Percentiles rank a stretch among this genome's conserved stretches.
Evolutionary conservation across 2,113 vertebrate species (phyloP).

Genomic region (Puntigrus tetrazona): DNA sequence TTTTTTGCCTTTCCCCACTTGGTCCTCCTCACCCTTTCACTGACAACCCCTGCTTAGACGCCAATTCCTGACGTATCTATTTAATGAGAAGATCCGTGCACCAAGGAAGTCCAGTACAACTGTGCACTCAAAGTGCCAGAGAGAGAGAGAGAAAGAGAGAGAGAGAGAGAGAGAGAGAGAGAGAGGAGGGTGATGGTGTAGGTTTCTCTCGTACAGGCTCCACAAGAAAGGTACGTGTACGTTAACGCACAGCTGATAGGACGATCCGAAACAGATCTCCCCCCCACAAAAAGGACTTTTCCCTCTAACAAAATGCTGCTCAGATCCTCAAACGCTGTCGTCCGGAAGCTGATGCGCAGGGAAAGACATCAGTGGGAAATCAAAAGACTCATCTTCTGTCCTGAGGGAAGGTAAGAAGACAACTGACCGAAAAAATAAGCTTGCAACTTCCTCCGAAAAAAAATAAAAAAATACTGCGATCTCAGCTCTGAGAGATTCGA

Average conservation of each 20-base stretch:
- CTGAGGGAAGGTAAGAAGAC: slow-evolving; percentile 11
- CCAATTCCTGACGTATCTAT: slow-evolving; percentile 81
- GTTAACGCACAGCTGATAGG: slow-evolving; percentile 31
- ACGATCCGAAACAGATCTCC: slow-evolving; percentile 6
- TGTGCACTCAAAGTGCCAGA: slow-evolving; percentile 59
- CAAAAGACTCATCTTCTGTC: slow-evolving; percentile 11
- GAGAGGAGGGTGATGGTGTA: slow-evolving; percentile 35
- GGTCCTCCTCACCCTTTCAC: slow-evolving; percentile 61
- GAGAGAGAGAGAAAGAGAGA: slow-evolving; percentile 27
- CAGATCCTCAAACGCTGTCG: slow-evolving; percentile 12
- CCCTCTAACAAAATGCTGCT: not conserved
- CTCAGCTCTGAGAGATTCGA: slow-evolving; percentile 9
- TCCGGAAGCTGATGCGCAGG: slow-evolving; percentile 3
- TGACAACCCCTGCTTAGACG: slow-evolving; percentile 80
- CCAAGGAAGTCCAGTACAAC: slow-evolving; percentile 75
- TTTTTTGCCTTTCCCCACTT: slow-evolving; percentile 55
- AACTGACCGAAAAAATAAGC: slow-evolving; percentile 16
- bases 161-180: slow-evolving; percentile 25
- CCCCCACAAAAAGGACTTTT: slow-evolving; percentile 5
- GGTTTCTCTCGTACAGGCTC: slow-evolving; percentile 48
- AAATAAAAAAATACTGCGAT: slow-evolving; percentile 7
- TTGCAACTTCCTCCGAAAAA: slow-evolving; percentile 19
- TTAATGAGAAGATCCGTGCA: slow-evolving; percentile 82
- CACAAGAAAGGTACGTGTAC: slow-evolving; percentile 18
- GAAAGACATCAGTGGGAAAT: slow-evolving; percentile 27